A percentile compares a stretch with the other conserved stretches of the same genome.
Evolutionary conservation across 2,113 vertebrate species (phyloP).

Genomic region (Felis chaus): DNA sequence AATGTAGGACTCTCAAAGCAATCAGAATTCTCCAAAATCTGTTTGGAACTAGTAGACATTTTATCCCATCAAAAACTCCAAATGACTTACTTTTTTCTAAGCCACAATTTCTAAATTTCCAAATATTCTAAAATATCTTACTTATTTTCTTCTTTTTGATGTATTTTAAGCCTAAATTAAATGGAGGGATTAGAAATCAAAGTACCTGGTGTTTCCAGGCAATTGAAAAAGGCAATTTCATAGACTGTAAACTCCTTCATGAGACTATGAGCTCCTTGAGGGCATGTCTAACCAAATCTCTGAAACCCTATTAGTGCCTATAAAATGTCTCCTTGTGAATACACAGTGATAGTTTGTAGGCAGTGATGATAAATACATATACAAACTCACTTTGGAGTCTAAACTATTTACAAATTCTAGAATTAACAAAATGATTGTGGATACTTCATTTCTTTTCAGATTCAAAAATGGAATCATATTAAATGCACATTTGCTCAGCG

Average conservation of each 20-base stretch:
- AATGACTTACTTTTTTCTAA: background rate
- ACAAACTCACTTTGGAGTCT: background rate
- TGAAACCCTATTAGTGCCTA: background rate
- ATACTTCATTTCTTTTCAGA: background rate
- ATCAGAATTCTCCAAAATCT: background rate
- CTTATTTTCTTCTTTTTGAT: slow-evolving; percentile 32
- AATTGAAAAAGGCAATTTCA: slow-evolving; percentile 63
- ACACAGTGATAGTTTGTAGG: background rate
- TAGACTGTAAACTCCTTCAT: slow-evolving; percentile 60
- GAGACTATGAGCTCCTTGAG: slow-evolving; percentile 61
- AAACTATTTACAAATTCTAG: background rate
- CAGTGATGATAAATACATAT: background rate
- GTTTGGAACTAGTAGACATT: background rate
- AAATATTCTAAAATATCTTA: slow-evolving; percentile 27
- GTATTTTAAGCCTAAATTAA: slow-evolving; percentile 43
- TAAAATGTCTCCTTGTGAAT: slow-evolving; percentile 7
- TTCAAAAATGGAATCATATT: background rate
- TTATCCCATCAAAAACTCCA: background rate
- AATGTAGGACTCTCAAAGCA: background rate
- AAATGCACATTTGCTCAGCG: background rate
- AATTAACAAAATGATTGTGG: background rate
- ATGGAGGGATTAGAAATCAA: slow-evolving; percentile 28
- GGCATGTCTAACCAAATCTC: slow-evolving; percentile 26
- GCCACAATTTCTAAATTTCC: slow-evolving; percentile 4
- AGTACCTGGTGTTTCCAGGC: slow-evolving; percentile 34